phyloP scores from a whole-genome alignment of 1,140 invertebrate genomes.

The Linepithema humile region DNA sequence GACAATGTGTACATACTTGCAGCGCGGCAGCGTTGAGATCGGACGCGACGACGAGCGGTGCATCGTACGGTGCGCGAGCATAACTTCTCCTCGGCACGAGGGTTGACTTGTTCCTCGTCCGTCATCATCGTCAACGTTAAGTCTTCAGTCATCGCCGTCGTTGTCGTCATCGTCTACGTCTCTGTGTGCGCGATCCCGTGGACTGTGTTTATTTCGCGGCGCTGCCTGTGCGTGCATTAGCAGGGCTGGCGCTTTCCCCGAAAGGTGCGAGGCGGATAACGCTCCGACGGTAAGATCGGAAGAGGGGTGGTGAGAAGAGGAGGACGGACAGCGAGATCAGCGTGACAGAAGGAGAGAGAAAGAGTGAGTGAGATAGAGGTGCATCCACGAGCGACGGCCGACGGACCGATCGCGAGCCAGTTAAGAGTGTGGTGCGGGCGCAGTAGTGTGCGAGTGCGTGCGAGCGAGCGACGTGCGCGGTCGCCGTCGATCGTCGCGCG shows the following conservation, averaged over 20 bases:
- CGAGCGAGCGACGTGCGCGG: slow-evolving; percentile 35
- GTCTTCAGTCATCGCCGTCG: not conserved
- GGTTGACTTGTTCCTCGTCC: slow-evolving; percentile 64
- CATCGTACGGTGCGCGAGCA: slow-evolving; percentile 65
- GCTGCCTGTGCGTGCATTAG: not conserved
- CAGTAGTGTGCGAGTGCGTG: slow-evolving; percentile 36
- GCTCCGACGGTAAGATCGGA: not conserved
- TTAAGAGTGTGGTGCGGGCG: not conserved
- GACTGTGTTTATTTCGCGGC: not conserved
- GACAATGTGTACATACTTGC: slow-evolving; percentile 74
- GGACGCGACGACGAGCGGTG: slow-evolving; percentile 65
- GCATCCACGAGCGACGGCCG: not conserved
- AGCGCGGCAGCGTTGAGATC: slow-evolving; percentile 59
- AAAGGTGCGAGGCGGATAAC: slow-evolving; percentile 8
- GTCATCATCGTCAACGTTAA: not conserved
- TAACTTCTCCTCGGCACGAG: slow-evolving; percentile 72
- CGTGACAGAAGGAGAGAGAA: not conserved
- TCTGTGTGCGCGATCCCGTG: not conserved
- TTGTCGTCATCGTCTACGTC: slow-evolving; percentile 15
- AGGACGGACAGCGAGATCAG: not conserved
- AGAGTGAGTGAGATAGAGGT: not conserved
- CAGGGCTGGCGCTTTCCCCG: slow-evolving; percentile 32
- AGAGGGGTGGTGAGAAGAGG: not conserved
- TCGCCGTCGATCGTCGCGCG: slow-evolving; percentile 26
- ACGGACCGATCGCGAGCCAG: not conserved